Base-by-base conservation (phyloP, 2,113 vertebrate species). In the Dipodomys stephensi region DNA sequence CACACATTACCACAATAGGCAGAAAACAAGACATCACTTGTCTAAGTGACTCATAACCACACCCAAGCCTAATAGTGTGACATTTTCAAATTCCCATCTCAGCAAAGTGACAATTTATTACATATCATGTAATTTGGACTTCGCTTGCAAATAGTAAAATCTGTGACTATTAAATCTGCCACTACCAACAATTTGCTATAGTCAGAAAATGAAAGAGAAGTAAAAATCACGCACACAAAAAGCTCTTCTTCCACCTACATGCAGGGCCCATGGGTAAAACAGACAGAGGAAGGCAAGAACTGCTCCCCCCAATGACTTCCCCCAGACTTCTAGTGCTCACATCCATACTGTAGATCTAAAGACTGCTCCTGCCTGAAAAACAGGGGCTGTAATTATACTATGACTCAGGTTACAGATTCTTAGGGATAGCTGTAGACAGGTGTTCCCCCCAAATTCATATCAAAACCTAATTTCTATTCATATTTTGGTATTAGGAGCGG, bases 91-190 rank as follows among this genome's bases (percentile, higher is more conserved):
- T 78, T 87, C n/a, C 79, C 89, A 71, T 82, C 69, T 93, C 92
- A 95, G 88, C 84, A 91, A 95, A 91, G 93, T 82, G 89, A 93
- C 81, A 69, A 84, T 91, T 88, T 79, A 88, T 77, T 91, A 77
- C 4, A 64, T 57, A 77, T 25, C 62, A 7, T 32, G 10, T 30
- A 87, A 95, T 92, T 87, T 85, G 57, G 64, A 77, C 69, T 87
- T 87, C 60, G n/a, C 49, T 91, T 81, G 28, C 80, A 92, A 95
- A 93, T 30, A 71, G 65, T 60, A 88, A 72, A 73, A 88, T 84
- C 39, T 25, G 22, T 89, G 69, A 91, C 87, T 87, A 62, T 74
- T 93, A 92, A 71, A 79, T 76, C 44, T 85, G 30, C 32, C 69
- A 93, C 53, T 62, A 78, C 30, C 78, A 32, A 93, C 81, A 95